Conservation (phyloP, 2,888 invertebrate species). For the Erebia epiphron region DNA sequence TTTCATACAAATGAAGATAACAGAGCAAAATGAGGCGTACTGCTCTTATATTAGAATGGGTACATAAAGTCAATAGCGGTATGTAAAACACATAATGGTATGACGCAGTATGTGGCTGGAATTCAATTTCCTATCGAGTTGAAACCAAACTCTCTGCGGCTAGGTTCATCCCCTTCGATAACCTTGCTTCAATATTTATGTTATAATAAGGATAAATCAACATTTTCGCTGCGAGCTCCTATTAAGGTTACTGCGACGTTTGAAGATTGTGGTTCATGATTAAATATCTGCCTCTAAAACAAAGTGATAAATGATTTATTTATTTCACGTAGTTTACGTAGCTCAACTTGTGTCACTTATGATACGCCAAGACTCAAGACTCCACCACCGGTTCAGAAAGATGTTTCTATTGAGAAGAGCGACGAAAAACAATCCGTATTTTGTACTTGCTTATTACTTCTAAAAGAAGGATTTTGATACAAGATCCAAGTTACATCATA, state of each 20-base stretch:
- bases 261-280: neutral
- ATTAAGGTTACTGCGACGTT: conserved; percentile 4
- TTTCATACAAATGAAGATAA: conserved; percentile 8
- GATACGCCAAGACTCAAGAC: too few relatives aligned
- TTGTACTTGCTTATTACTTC: neutral
- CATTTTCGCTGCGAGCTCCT: conserved; percentile 19
- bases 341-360: too few relatives aligned
- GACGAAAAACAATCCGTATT: neutral
- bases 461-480: neutral
- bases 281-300: neutral
- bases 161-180: conserved; percentile 43
- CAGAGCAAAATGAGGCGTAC: neutral
- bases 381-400: too few relatives aligned
- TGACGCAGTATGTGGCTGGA: conserved; percentile 49
- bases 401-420: neutral
- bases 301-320: neutral
- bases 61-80: conserved; percentile 45
- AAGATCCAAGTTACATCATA: neutral
- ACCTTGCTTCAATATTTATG: conserved; percentile 36
- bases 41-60: neutral
- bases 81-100: conserved; percentile 47
- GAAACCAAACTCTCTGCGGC: conserved; percentile 50
- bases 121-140: conserved; percentile 59
- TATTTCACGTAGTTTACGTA: too few relatives aligned
- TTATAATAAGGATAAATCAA: conserved; percentile 19